Base-by-base conservation (phyloP, 2,888 invertebrate genomes). In the Cerastis rubricosa region DNA sequence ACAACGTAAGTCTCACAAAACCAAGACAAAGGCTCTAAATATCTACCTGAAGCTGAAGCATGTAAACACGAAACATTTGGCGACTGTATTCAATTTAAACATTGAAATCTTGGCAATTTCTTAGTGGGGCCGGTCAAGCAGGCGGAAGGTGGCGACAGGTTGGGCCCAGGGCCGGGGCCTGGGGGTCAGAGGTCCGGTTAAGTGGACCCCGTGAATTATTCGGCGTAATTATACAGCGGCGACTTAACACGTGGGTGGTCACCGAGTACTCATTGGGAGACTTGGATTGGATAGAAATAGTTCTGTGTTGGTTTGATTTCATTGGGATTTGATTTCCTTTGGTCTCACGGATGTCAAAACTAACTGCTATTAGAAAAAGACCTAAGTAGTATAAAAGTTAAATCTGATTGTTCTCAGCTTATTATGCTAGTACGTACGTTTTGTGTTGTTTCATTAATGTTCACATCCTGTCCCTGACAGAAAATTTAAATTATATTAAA, bases 161-260 rank as follows among this genome's bases (percentile, higher is more conserved):
- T 90, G 89, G 75, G 85, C 71, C 73, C 59, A 49, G 80, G 85
- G 74, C 63, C 64, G 80, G 86, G 73, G 74, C 74, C 35, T 17
- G 51, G 76, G 80, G 87, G 85, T 82, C 89, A 83, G 83, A 81
- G 89, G 89, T 88, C 91, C 90, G 85, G 90, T 88, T 89, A 87
- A 88, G 87, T 88, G 88, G 87, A 87, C 89, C 83, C 88, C 89
- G 91, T 90, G 92, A 94, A 93, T 93, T 93, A 93, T 92, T 92
- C 89, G 89, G 93, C 91, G 94, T 95, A 93, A 95, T 95, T 96
- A 95, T 95, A 94, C 93, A 94, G 90, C 89, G 90, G 86, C 92
- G 91, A 91, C 94, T 95, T 95, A 95, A 94, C 95, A 95, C 96
- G 95, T 95, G 95, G 94, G 90, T 81, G 84, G 85, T 78, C 78